These are phyloP conservation scores for Brachypodius melanocephalos DNA, from an alignment of 2,113 vertebrate genomes.

Conservation along the genomic window DNA sequence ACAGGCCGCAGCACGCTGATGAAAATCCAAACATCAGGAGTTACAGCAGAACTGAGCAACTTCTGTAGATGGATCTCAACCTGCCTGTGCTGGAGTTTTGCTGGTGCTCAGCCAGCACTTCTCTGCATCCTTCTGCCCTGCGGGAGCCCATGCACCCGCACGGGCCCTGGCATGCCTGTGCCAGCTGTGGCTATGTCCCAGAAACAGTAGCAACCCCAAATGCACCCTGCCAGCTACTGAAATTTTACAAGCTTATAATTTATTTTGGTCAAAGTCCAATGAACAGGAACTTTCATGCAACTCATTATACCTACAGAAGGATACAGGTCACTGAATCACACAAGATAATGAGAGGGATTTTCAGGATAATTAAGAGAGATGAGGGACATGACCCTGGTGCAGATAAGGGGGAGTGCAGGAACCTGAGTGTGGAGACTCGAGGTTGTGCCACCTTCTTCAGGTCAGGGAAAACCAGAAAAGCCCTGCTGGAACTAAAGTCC, in stretches of 20 bases:
- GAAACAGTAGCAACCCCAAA: neutral
- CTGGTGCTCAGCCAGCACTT: neutral
- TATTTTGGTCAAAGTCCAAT: neutral
- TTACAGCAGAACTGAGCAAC: neutral
- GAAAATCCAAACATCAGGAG: neutral
- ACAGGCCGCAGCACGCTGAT: rapidly evolving
- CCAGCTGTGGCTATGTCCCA: neutral
- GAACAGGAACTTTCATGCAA: neutral
- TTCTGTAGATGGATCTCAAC: neutral
- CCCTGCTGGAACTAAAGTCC: neutral
- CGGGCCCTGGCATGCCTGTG: rapidly evolving
- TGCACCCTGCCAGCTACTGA: neutral
- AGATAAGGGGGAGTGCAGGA: neutral
- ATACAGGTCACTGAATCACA: neutral
- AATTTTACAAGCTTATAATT: neutral
- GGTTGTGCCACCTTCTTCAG: neutral
- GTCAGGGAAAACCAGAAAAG: neutral
- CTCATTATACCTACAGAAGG: neutral
- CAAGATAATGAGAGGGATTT: conserved; percentile 3
- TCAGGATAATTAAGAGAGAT: neutral
- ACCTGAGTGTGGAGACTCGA: neutral
- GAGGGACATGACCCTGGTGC: neutral
- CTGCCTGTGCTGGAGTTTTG: neutral
- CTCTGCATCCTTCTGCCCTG: neutral
- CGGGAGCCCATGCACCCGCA: neutral